These are phyloP conservation scores for Marmota monax DNA, from an alignment of 2,113 vertebrate species.

Conservation along the genomic window DNA sequence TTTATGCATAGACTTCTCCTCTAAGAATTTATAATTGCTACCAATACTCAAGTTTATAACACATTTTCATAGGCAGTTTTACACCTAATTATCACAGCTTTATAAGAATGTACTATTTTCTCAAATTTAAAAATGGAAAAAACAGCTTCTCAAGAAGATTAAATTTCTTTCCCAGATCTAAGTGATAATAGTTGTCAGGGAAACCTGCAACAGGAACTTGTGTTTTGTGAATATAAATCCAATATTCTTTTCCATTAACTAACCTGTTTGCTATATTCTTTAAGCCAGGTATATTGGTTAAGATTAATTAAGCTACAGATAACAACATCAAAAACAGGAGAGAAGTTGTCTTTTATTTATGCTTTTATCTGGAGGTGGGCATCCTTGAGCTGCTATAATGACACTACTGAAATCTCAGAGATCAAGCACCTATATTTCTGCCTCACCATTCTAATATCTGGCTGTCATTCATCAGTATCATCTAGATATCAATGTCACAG, in stretches of 20 bases:
- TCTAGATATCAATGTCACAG: no score
- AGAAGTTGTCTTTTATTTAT: not conserved
- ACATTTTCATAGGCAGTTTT: not conserved
- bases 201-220: not conserved
- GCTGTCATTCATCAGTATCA: not conserved
- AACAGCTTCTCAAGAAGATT: not conserved
- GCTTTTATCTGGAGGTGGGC: not conserved
- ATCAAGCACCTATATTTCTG: not conserved
- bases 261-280: not conserved
- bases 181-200: not conserved
- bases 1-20: not conserved
- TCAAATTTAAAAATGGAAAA: constrained; percentile 2
- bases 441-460: not conserved
- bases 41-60: not conserved
- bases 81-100: constrained; percentile 8
- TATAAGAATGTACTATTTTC: not conserved
- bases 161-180: not conserved
- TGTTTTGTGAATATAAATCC: constrained; percentile 9
- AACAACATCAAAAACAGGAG: not conserved
- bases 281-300: not conserved
- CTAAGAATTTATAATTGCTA: not conserved
- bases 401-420: not conserved
- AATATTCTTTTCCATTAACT: not conserved
- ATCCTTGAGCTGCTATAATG: not conserved
- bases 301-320: not conserved